Conservation (phyloP, 2,113 vertebrate species). For the Turdus rufiventris region DNA sequence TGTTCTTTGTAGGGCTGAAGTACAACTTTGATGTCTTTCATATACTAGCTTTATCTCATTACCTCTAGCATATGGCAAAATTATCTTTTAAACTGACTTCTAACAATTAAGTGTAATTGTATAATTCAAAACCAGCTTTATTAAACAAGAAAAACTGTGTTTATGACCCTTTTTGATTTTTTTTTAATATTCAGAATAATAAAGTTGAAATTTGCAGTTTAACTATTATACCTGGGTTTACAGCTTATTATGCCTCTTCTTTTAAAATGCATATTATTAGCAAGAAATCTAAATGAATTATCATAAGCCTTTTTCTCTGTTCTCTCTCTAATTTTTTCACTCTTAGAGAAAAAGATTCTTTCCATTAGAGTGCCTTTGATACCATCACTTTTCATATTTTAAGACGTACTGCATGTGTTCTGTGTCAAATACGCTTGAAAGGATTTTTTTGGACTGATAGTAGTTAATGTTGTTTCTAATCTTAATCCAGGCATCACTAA, state of each 20-base stretch:
- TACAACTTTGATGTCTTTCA: neutral
- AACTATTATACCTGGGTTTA: neutral
- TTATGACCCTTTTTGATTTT: neutral
- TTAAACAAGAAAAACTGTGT: neutral
- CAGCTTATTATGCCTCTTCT: neutral
- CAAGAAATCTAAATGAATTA: neutral
- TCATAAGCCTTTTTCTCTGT: neutral
- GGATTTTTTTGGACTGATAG: neutral
- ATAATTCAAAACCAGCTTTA: neutral
- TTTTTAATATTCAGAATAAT: neutral
- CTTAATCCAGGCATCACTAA: conserved; percentile 48
- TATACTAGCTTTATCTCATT: neutral
- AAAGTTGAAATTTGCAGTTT: neutral
- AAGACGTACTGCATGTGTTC: neutral
- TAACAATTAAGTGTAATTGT: neutral
- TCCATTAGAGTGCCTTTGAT: neutral
- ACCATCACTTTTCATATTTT: neutral
- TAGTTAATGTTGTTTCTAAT: neutral
- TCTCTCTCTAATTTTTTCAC: neutral
- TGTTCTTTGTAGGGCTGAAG: neutral
- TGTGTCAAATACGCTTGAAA: neutral
- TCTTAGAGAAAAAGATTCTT: neutral
- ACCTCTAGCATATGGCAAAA: neutral
- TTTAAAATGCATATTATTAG: neutral
- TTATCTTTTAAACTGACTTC: neutral